These are phyloP conservation scores for Stegastes partitus DNA, from an alignment of 2,113 vertebrate genomes.

Conservation along the genomic window DNA sequence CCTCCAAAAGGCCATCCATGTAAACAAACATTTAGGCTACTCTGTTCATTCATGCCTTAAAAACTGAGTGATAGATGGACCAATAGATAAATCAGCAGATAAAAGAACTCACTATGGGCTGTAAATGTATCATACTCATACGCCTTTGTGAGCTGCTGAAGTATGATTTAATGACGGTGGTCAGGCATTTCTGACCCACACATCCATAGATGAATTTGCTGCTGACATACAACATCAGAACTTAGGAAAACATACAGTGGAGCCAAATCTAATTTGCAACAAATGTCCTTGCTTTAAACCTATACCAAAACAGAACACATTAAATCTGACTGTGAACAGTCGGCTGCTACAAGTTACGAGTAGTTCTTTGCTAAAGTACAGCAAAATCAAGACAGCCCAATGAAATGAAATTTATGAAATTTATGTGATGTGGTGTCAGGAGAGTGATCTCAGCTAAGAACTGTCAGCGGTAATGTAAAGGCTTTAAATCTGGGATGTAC, in stretches of 20 bases:
- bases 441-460: not conserved
- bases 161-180: not conserved
- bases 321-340: not conserved
- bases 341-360: not conserved
- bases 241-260: too few species aligned
- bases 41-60: not conserved
- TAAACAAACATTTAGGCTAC: not conserved
- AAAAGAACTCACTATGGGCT: not conserved
- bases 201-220: not conserved
- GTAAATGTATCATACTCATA: not conserved
- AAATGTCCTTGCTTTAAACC: not conserved
- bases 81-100: not conserved
- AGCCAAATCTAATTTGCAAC: not conserved
- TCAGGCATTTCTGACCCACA: not conserved
- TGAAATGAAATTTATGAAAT: not conserved
- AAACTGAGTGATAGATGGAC: not conserved
- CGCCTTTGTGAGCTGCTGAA: not conserved
- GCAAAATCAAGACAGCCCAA: not conserved
- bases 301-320: not conserved
- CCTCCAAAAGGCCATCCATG: not conserved
- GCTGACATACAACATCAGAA: not conserved
- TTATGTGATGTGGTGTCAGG: not conserved
- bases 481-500: constrained; percentile 9
- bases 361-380: too few species aligned
- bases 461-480: not conserved